A percentile compares a stretch with the other conserved stretches of the same genome.
These are phyloP conservation scores for Spilarctia lutea DNA, from an alignment of 2,888 invertebrate species.

Conservation along the genomic window DNA sequence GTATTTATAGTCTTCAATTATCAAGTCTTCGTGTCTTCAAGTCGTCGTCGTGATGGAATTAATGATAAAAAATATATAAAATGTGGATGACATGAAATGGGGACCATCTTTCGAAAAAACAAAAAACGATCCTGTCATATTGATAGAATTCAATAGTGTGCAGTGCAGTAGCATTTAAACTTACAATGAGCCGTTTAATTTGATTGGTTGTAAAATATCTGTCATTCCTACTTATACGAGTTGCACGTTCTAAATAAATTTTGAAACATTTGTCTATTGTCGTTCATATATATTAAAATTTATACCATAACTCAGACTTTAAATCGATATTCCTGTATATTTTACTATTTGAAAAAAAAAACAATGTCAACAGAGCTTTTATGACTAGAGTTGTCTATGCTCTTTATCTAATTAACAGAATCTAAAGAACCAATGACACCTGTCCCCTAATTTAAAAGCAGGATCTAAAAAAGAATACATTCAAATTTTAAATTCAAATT, in stretches of 20 bases:
- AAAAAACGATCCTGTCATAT: not conserved
- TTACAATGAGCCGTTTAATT: not conserved
- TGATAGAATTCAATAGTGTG: not conserved
- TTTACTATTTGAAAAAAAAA: not conserved
- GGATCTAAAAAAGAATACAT: not conserved
- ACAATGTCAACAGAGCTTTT: not conserved
- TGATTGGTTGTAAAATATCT: not conserved
- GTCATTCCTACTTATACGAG: not conserved
- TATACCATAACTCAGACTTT: not conserved
- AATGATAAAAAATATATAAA: no score
- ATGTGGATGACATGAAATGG: no score
- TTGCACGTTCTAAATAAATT: not conserved
- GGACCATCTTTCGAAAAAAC: no score
- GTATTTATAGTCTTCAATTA: no score
- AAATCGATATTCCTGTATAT: not conserved
- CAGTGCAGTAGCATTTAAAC: not conserved
- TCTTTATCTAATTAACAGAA: not conserved
- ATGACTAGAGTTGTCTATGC: not conserved
- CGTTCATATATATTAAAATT: not conserved
- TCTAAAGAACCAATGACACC: not conserved
- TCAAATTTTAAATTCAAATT: not conserved
- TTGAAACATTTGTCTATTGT: not conserved
- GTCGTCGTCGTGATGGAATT: no score
- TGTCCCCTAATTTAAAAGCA: not conserved
- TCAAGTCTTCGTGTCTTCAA: no score